Percentiles rank a stretch among this genome's conserved stretches.
These are phyloP conservation scores for Oreochromis spilurus DNA, from an alignment of 2,113 vertebrate species.

Conservation along the genomic window DNA sequence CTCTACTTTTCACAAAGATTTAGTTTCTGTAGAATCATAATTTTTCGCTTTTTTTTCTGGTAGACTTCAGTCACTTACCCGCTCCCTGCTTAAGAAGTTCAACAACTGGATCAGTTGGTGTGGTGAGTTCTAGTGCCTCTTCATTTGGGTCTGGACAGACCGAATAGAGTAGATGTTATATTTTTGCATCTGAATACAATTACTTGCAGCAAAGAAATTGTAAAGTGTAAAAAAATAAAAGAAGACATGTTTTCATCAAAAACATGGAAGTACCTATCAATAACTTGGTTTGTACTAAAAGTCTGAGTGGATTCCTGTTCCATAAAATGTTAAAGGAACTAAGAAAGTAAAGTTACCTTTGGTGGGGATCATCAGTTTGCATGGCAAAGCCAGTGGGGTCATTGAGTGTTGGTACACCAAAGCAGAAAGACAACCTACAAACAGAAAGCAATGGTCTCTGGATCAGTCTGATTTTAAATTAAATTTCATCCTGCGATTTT, in stretches of 20 bases:
- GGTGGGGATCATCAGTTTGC: conserved; percentile 93
- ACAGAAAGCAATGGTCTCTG: background rate
- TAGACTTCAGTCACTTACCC: conserved; percentile 60
- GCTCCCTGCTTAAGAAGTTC: conserved; percentile 92
- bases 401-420: conserved; percentile 98
- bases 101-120: conserved; percentile 75
- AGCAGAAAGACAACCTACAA: conserved; percentile 88
- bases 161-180: background rate
- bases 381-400: conserved; percentile 92
- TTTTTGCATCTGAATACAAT: background rate
- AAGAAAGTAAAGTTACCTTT: conserved; percentile 75
- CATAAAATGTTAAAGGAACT: background rate
- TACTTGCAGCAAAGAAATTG: background rate
- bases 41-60: background rate
- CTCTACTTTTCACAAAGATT: background rate
- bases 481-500: background rate
- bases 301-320: background rate
- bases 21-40: background rate
- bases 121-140: conserved; percentile 81
- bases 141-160: conserved; percentile 84
- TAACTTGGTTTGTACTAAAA: background rate
- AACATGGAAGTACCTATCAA: background rate
- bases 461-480: background rate
- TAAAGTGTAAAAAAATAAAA: background rate
- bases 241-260: background rate